Evolutionary conservation across 2,113 vertebrate species (phyloP).

Genomic region (Riparia riparia): DNA sequence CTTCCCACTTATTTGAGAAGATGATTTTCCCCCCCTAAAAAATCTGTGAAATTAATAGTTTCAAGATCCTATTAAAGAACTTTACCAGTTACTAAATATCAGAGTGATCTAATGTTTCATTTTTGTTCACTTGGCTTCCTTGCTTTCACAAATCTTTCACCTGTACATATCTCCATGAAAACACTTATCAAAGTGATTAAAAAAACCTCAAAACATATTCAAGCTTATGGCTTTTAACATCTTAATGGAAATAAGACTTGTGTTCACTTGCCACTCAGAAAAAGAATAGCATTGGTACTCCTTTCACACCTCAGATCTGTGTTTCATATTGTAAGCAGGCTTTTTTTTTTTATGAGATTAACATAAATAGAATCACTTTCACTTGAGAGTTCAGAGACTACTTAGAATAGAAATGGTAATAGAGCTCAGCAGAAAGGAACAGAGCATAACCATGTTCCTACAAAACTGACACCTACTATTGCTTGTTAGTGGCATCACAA

Average conservation of each 20-base stretch:
- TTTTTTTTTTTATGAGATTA: slow-evolving; percentile 9
- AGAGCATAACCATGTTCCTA: neutral
- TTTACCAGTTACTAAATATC: neutral
- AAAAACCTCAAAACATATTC: neutral
- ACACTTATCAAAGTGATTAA: neutral
- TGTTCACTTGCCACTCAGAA: neutral
- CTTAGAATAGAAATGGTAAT: neutral
- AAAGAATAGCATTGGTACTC: neutral
- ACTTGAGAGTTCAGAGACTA: neutral
- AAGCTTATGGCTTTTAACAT: neutral
- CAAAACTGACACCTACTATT: neutral
- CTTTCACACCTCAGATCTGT: neutral
- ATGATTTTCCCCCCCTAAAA: neutral
- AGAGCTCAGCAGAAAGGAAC: neutral
- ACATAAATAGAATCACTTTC: slow-evolving; percentile 30
- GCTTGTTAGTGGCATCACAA: neutral
- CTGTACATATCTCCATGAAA: neutral
- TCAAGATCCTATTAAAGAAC: neutral
- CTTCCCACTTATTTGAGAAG: neutral
- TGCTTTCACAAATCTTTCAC: neutral
- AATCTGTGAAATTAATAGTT: neutral
- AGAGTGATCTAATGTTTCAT: neutral
- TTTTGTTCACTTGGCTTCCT: neutral
- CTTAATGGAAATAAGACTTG: neutral
- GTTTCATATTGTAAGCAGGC: neutral